Percentiles rank a stretch among this genome's conserved stretches.
These are phyloP conservation scores for Rhinatrema bivittatum DNA, from an alignment of 2,797 vertebrate genomes.

Conservation along the genomic window DNA sequence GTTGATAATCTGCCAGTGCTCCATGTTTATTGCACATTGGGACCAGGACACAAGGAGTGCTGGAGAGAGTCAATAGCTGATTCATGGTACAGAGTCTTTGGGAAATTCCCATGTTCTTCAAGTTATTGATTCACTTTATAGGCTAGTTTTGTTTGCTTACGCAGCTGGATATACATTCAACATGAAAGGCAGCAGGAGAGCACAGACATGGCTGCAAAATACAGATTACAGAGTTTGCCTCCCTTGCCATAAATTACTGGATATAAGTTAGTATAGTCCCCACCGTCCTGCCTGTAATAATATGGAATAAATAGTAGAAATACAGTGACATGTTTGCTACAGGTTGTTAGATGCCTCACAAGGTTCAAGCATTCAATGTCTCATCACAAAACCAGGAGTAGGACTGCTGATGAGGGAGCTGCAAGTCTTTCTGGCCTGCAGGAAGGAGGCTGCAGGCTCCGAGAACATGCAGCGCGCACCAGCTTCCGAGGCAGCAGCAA, in stretches of 20 bases:
- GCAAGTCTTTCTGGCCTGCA: no score
- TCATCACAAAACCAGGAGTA: background rate
- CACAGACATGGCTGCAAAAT: background rate
- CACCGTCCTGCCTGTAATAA: background rate
- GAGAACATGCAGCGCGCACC: no score
- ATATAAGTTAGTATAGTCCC: background rate
- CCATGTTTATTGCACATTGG: slow-evolving; percentile 61
- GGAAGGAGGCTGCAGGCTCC: no score
- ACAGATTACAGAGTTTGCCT: background rate
- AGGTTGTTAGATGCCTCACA: no score
- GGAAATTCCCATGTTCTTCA: background rate
- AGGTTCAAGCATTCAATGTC: background rate
- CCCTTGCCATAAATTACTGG: background rate
- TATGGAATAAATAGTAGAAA: no score
- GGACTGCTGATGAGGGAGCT: no score
- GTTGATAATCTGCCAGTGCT: slow-evolving; percentile 40
- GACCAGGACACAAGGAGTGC: slow-evolving; percentile 32
- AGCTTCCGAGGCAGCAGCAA: no score
- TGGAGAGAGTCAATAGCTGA: background rate
- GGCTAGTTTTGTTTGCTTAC: background rate
- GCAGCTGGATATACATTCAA: slow-evolving; percentile 4
- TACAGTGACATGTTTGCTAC: no score
- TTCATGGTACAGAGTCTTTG: background rate
- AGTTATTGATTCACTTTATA: slow-evolving; percentile 8
- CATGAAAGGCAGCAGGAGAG: background rate